These are phyloP conservation scores for Druceiella hillmani DNA, from an alignment of 2,888 invertebrate genomes.

Conservation along the genomic window DNA sequence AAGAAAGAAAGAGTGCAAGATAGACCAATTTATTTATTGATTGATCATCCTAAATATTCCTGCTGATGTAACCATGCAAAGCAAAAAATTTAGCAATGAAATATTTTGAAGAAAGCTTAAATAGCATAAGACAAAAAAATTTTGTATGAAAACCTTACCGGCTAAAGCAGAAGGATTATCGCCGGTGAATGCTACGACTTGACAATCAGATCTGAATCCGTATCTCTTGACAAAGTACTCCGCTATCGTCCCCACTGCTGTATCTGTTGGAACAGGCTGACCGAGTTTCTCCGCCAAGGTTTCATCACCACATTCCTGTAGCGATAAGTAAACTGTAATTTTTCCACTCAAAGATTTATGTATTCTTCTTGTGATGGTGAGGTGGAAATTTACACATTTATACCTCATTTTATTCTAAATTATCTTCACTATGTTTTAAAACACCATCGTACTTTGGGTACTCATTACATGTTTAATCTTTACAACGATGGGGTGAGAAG, in stretches of 20 bases:
- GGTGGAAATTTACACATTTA: not conserved
- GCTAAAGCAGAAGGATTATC: slow-evolving; percentile 89
- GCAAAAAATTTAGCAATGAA: no score
- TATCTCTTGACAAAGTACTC: slow-evolving; percentile 82
- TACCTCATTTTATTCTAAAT: not conserved
- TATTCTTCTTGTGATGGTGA: not conserved
- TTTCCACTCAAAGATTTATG: not conserved
- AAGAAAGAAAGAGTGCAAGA: no score
- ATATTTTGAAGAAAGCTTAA: no score
- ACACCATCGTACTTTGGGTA: no score
- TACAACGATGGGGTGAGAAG: no score
- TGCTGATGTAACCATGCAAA: no score
- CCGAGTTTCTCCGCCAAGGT: slow-evolving; percentile 67
- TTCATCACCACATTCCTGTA: slow-evolving; percentile 70
- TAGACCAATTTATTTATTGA: no score
- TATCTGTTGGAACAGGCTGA: slow-evolving; percentile 63
- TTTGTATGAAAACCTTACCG: slow-evolving; percentile 57
- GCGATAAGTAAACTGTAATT: not conserved
- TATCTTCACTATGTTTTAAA: not conserved
- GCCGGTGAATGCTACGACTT: slow-evolving; percentile 86
- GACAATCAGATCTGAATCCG: slow-evolving; percentile 74
- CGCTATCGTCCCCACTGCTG: slow-evolving; percentile 66
- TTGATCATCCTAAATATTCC: no score
- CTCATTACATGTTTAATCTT: no score
- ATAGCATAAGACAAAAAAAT: no score